These are phyloP conservation scores for Gallirallus australis DNA, from an alignment of 2,797 vertebrate genomes.

Conservation along the genomic window DNA sequence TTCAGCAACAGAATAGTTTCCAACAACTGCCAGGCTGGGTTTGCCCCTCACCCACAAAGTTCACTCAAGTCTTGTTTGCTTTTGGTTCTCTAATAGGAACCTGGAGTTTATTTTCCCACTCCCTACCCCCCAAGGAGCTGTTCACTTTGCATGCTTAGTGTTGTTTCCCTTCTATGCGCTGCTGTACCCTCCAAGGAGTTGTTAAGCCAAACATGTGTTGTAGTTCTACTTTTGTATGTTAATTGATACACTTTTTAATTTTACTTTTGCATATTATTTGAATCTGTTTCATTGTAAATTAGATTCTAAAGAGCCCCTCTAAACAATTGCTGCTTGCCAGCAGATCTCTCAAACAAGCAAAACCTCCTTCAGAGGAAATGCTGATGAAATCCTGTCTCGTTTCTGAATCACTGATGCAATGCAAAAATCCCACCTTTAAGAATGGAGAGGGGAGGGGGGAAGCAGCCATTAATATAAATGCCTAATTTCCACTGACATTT, in stretches of 20 bases:
- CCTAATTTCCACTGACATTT: conserved; percentile 63
- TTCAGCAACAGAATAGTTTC: background rate
- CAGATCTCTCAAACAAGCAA: conserved; percentile 11
- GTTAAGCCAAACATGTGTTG: conserved; percentile 54
- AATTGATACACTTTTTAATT: conserved; percentile 77
- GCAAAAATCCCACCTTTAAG: conserved; percentile 48
- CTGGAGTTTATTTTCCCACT: conserved; percentile 26
- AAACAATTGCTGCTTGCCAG: conserved; percentile 34
- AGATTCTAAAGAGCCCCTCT: conserved; percentile 31
- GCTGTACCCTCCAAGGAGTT: conserved; percentile 63
- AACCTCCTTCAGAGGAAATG: conserved; percentile 34
- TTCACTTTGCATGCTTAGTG: conserved; percentile 23
- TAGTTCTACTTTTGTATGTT: conserved; percentile 72
- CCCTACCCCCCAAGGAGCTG: background rate
- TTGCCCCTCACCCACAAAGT: background rate
- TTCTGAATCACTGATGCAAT: conserved; percentile 22
- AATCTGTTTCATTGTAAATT: conserved; percentile 69
- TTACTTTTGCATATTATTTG: conserved; percentile 74
- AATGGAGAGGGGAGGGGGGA: background rate
- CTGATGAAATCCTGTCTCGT: conserved; percentile 32
- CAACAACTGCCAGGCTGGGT: background rate
- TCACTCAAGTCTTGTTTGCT: conserved; percentile 29
- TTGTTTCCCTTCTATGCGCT: conserved; percentile 8
- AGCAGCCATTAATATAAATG: conserved; percentile 20
- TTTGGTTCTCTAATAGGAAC: conserved; percentile 35